Conservation (phyloP, 2,113 vertebrate species). For the Procavia capensis region DNA sequence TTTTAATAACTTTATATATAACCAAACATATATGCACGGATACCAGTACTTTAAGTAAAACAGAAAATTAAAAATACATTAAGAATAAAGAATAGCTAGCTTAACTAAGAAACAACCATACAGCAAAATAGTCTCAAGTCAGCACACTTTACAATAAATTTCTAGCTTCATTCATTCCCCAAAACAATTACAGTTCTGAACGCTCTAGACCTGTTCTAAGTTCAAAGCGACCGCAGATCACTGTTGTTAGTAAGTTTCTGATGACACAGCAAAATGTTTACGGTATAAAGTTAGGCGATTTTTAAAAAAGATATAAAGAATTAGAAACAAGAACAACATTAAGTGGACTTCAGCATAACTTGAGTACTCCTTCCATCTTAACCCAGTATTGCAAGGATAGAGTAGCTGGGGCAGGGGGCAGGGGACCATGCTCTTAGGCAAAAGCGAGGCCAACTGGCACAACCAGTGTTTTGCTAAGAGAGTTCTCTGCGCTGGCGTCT, state of each 20-base stretch:
- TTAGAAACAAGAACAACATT: too few species aligned
- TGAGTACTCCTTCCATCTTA: too few species aligned
- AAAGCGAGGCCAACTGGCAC: too few species aligned
- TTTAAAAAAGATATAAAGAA: too few species aligned
- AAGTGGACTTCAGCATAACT: too few species aligned
- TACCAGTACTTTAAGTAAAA: neutral
- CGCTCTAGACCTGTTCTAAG: neutral
- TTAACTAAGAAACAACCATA: constrained; percentile 2
- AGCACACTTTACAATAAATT: neutral
- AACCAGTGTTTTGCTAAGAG: too few species aligned
- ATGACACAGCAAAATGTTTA: neutral
- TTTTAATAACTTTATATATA: neutral
- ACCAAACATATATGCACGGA: neutral
- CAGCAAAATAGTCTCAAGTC: neutral
- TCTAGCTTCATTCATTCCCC: neutral
- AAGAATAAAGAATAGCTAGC: neutral
- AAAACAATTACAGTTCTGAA: neutral
- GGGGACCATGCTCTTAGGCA: too few species aligned
- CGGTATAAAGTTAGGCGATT: neutral
- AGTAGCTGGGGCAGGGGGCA: too few species aligned
- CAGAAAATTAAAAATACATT: neutral
- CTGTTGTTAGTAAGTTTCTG: neutral
- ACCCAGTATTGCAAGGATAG: too few species aligned
- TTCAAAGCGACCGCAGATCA: constrained; percentile 11
- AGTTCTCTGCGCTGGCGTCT: too few species aligned